Percentiles rank a stretch among this genome's conserved stretches.
These are phyloP conservation scores for Trachelus iudaicus DNA, from an alignment of 2,888 invertebrate species.

Conservation along the genomic window DNA sequence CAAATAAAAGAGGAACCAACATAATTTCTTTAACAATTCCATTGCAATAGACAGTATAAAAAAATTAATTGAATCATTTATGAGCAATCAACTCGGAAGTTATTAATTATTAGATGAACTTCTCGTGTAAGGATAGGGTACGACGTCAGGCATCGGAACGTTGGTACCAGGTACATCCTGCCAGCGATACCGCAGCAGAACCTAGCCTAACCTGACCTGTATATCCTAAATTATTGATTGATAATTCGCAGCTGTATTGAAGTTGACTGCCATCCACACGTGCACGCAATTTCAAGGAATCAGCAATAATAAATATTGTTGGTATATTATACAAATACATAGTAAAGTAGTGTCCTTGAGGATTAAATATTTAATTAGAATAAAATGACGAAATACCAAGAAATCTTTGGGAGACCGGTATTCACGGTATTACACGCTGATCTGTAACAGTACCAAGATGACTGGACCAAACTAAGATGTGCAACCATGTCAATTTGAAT, in stretches of 20 bases:
- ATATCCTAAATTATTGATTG: slow-evolving; percentile 2
- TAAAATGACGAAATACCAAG: background rate
- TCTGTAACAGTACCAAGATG: background rate
- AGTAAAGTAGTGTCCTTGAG: background rate
- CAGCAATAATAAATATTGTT: too few species aligned
- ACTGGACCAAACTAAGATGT: background rate
- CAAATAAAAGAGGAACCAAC: background rate
- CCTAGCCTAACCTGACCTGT: slow-evolving; percentile 1
- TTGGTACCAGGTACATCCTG: background rate
- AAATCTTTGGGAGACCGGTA: background rate
- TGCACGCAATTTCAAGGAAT: background rate
- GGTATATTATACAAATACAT: background rate
- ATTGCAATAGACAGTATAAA: background rate
- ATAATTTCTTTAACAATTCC: background rate
- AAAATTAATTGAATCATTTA: background rate
- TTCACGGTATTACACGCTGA: background rate
- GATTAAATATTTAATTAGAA: background rate
- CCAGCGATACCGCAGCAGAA: background rate
- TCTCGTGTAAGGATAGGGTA: background rate
- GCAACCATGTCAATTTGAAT: background rate
- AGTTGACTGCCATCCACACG: background rate
- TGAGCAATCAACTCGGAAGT: background rate
- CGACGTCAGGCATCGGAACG: background rate
- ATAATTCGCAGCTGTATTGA: background rate
- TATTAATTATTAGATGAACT: background rate